These are phyloP conservation scores for Catostylus mosaicus DNA, from an alignment of 30 jellyfish, hydroid and myxozoan genomes.

Conservation along the genomic window DNA sequence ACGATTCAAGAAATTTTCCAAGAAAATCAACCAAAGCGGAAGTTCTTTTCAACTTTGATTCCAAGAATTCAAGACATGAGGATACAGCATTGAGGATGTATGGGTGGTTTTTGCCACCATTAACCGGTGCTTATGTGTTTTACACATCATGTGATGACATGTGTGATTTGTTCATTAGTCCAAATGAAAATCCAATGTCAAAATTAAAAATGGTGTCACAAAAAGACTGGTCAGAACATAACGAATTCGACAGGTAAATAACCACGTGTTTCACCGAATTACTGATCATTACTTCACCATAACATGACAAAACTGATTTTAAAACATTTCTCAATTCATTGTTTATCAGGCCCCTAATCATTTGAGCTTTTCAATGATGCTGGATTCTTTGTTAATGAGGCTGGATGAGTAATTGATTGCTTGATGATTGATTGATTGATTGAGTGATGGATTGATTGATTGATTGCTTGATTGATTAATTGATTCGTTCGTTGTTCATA, in stretches of 20 bases:
- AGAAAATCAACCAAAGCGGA: constrained; percentile 74
- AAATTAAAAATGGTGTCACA: constrained; percentile 90
- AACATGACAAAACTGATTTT: too few species aligned
- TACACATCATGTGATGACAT: constrained; percentile 95
- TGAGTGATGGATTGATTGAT: too few species aligned
- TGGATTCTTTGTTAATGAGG: too few species aligned
- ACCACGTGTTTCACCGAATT: too few species aligned
- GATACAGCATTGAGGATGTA: constrained; percentile 81
- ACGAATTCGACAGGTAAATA: constrained; percentile 93
- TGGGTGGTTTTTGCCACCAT: constrained; percentile 97
- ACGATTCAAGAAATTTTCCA: constrained; percentile 77
- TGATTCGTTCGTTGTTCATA: too few species aligned
- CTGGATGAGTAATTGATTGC: too few species aligned
- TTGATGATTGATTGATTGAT: too few species aligned
- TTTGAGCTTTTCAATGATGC: too few species aligned
- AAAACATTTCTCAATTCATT: too few species aligned
- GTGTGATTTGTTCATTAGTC: constrained; percentile 91
- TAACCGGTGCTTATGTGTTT: constrained; percentile 89
- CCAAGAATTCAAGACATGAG: constrained; percentile 68
- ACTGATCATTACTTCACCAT: too few species aligned
- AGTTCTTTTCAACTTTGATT: constrained; percentile 83
- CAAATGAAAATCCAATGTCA: constrained; percentile 82
- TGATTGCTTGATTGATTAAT: too few species aligned
- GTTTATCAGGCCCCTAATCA: too few species aligned
- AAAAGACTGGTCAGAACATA: constrained; percentile 95